Conservation (phyloP, 37 sponge, comb jelly and placozoan genomes). For the Haliclona indistincta region DNA sequence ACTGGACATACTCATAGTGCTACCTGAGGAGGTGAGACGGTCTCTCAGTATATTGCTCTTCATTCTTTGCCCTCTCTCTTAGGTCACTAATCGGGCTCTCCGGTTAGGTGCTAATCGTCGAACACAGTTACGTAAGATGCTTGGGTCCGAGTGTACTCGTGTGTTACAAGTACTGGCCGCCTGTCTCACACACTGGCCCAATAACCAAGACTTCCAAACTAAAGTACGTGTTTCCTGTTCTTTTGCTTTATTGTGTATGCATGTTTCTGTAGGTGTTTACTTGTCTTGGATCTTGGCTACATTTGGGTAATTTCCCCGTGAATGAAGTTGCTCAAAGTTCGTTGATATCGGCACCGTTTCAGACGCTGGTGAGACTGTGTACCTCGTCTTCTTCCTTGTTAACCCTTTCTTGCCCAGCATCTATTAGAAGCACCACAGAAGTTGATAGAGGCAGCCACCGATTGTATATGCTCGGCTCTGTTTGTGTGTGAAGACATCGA, state of each 20-base stretch:
- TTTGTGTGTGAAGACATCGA: constrained; percentile 54
- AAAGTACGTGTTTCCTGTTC: constrained; percentile 19
- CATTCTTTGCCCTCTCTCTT: not conserved
- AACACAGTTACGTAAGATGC: constrained; percentile 27
- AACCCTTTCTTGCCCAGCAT: constrained; percentile 28
- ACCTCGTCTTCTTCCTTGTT: not conserved
- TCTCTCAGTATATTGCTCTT: not conserved
- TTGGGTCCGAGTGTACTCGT: constrained; percentile 35
- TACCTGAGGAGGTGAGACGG: constrained; percentile 78
- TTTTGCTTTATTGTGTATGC: not conserved
- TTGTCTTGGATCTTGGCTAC: constrained; percentile 78
- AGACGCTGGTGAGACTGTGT: constrained; percentile 53
- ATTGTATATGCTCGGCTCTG: constrained; percentile 60
- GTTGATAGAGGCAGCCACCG: constrained; percentile 66
- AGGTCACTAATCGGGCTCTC: constrained; percentile 53
- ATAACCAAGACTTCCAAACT: constrained; percentile 22
- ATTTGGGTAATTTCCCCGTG: constrained; percentile 62
- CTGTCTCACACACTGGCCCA: constrained; percentile 26
- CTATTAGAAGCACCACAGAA: constrained; percentile 31
- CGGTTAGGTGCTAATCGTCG: constrained; percentile 61
- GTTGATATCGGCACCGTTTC: constrained; percentile 54
- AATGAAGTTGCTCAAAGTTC: constrained; percentile 56
- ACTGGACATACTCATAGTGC: constrained; percentile 67
- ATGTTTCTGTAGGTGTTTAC: constrained; percentile 34
- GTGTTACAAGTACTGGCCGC: constrained; percentile 50